Percentiles rank a stretch among this genome's conserved stretches.
These are phyloP conservation scores for Passer montanus DNA, from an alignment of 2,113 vertebrate species.

Conservation along the genomic window DNA sequence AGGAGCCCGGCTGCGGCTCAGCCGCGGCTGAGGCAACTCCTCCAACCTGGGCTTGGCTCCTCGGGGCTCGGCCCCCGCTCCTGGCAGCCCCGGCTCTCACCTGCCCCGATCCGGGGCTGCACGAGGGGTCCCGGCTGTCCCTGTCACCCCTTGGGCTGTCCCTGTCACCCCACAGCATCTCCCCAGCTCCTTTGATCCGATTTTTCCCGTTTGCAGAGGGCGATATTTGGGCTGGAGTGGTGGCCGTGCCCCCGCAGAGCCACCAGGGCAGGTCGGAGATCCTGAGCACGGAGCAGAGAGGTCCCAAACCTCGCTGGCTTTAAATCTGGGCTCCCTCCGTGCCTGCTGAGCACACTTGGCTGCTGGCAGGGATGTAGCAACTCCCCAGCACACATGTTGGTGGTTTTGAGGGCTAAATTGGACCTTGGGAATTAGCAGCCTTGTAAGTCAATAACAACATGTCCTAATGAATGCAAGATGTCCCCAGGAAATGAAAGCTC, in stretches of 20 bases:
- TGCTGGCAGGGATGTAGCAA: not conserved
- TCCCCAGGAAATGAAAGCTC: constrained; percentile 36
- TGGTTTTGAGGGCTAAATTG: constrained; percentile 58
- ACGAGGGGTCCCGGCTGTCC: not conserved
- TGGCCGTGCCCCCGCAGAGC: not conserved
- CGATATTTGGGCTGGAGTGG: rapidly evolving
- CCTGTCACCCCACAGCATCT: rapidly evolving
- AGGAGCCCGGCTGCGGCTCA: not conserved
- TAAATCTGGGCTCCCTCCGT: not conserved
- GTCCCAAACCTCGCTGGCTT: not conserved
- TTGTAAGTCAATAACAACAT: constrained; percentile 46
- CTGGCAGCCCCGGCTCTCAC: not conserved
- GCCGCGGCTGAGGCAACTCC: not conserved
- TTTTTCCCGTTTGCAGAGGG: not conserved
- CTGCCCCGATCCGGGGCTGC: not conserved
- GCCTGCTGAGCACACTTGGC: not conserved
- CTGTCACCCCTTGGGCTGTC: rapidly evolving
- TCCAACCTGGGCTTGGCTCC: not conserved
- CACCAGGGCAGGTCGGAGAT: rapidly evolving
- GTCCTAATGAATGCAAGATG: constrained; percentile 60
- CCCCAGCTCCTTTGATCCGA: rapidly evolving
- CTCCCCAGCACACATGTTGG: constrained; percentile 39
- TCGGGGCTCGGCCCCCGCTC: not conserved
- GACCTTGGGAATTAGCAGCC: constrained; percentile 60
- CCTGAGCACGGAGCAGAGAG: not conserved